Evolutionary conservation across 2,797 vertebrate species (phyloP), one percentile per base, ranked within the genome.

Genomic region (Lates japonicus): DNA sequence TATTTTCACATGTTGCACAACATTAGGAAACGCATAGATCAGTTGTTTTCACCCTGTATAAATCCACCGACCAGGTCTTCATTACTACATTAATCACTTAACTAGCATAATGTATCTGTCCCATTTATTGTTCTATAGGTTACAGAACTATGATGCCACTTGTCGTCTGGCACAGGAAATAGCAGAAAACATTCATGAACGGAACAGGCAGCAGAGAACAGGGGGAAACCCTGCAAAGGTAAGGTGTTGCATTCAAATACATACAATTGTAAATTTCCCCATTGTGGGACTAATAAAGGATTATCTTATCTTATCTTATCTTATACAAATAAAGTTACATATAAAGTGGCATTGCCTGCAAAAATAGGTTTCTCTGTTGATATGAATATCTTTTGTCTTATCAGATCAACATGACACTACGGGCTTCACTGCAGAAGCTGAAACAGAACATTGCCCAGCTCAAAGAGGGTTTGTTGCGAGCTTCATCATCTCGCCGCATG

Each of bases 191-290:
- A 95, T 98, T 74, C 97, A 99, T 90, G 97, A 98, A 81, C 93
- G 97, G 35, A 97, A 96, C 91, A 95, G 96, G 59, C 95, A 92
- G 83, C 96, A 97, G 86, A 95, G 97, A 78, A 97, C 95, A 37
- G 97, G 97, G 62, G 97, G 97, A 42, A 99, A 96, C 90, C 94
- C 96, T 37, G 91, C 96, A 31, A 99, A 98, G 97, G 98, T 98
- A 89, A 84, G 67, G 7, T 17, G 29, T 31, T 54, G 14, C 1
- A 1, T 17, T 68, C 2, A 58, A 29, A 29, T 29, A 29, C 25
- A n/a, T n/a, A n/a, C n/a, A n/a, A n/a, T n/a, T n/a, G n/a, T n/a
- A n/a, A n/a, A n/a, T n/a, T n/a, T n/a, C n/a, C n/a, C n/a, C n/a
- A n/a, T n/a, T n/a, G n/a, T n/a, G n/a, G n/a, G n/a, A n/a, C n/a